A percentile compares a stretch with the other conserved stretches of the same genome.
phyloP scores from a whole-genome alignment of 2,888 invertebrate genomes.

The Scaptomyza cyrtandrae region DNA sequence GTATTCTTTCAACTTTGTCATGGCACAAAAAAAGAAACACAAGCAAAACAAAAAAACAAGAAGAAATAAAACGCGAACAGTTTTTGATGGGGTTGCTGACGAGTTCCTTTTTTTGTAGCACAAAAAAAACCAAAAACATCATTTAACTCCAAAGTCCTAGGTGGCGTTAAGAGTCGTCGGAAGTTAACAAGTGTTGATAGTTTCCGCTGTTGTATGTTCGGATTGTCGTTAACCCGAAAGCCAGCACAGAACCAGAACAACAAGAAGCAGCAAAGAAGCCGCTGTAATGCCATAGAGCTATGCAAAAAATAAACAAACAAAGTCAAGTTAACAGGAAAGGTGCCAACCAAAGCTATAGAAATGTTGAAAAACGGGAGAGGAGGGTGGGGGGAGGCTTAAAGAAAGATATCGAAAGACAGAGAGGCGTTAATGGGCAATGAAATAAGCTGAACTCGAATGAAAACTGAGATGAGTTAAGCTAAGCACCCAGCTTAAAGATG shows the following conservation, averaged over 20 bases:
- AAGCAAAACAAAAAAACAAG: too few relatives aligned
- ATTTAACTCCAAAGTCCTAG: constrained; percentile 6
- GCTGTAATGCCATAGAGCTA: constrained; percentile 22
- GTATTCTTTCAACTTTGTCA: constrained; percentile 51
- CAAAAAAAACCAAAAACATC: background rate
- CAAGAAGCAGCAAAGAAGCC: constrained; percentile 9
- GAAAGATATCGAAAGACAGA: constrained; percentile 14
- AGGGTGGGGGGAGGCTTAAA: background rate
- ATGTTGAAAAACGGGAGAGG: background rate
- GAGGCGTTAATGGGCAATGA: constrained; percentile 51
- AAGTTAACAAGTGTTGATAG: constrained; percentile 34
- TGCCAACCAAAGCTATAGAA: constrained; percentile 4
- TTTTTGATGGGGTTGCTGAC: constrained; percentile 35
- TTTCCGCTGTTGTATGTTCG: constrained; percentile 14
- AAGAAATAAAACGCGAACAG: too few relatives aligned
- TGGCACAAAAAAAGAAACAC: constrained; percentile 23
- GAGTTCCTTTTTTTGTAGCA: background rate
- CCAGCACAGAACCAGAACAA: constrained; percentile 6
- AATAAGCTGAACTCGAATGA: constrained; percentile 22
- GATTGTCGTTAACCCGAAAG: constrained; percentile 10
- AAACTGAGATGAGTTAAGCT: constrained; percentile 31
- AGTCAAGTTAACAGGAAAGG: constrained; percentile 17
- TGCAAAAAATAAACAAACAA: background rate
- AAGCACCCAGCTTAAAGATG: constrained; percentile 39
- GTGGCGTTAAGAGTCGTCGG: constrained; percentile 3